Conservation (phyloP, 2,797 vertebrate genomes). For the Lateolabrax maculatus region DNA sequence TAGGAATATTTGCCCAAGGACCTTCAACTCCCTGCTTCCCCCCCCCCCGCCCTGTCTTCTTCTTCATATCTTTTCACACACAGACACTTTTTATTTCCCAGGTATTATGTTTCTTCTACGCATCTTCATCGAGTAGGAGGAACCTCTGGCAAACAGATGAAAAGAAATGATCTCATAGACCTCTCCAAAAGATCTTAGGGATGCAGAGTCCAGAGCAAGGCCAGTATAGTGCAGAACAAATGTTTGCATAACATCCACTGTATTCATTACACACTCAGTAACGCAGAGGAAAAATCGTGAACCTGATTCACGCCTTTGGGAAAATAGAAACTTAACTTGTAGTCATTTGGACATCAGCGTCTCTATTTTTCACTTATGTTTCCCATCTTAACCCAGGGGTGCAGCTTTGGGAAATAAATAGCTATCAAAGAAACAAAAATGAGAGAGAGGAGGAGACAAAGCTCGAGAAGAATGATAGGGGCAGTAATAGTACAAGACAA, state of each 20-base stretch:
- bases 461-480: slow-evolving; percentile 50
- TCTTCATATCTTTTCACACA: slow-evolving; percentile 37
- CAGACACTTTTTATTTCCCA: slow-evolving; percentile 39
- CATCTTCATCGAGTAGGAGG: slow-evolving; percentile 41
- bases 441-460: slow-evolving; percentile 34
- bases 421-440: slow-evolving; percentile 63
- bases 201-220: slow-evolving; percentile 43
- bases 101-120: slow-evolving; percentile 49
- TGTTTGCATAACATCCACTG: slow-evolving; percentile 53
- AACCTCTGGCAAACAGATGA: slow-evolving; percentile 53
- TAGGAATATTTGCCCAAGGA: slow-evolving; percentile 66
- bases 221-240: slow-evolving; percentile 38
- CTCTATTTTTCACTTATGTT: slow-evolving; percentile 44
- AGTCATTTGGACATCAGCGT: slow-evolving; percentile 29
- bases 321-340: slow-evolving; percentile 43
- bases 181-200: slow-evolving; percentile 60
- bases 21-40: slow-evolving; percentile 46
- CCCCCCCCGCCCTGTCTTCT: slow-evolving; percentile 12
- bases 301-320: slow-evolving; percentile 45
- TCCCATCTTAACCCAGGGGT: slow-evolving; percentile 54
- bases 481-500: slow-evolving; percentile 62
- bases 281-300: slow-evolving; percentile 39
- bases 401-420: slow-evolving; percentile 65
- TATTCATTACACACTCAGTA: slow-evolving; percentile 63
- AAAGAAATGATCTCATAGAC: slow-evolving; percentile 48